phyloP scores from a whole-genome alignment of 2,888 invertebrate species.

The Tyria jacobaeae region DNA sequence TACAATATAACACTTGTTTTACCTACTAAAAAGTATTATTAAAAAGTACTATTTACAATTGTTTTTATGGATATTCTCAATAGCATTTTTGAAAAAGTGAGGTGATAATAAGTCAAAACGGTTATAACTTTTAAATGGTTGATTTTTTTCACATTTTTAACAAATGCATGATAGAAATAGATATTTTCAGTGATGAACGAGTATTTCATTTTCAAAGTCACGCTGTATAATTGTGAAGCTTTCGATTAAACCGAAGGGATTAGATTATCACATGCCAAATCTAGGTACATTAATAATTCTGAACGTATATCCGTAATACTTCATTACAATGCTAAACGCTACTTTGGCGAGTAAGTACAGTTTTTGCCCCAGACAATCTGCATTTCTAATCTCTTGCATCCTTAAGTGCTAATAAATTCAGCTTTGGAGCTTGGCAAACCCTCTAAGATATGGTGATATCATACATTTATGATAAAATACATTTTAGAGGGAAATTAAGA shows the following conservation, averaged over 20 bases:
- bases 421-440: constrained; percentile 40
- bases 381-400: constrained; percentile 61
- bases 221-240: too few species aligned
- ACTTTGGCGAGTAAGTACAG: constrained; percentile 48
- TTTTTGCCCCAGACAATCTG: constrained; percentile 64
- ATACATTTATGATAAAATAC: constrained; percentile 11
- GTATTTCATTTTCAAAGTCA: too few species aligned
- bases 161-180: too few species aligned
- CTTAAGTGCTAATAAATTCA: constrained; percentile 60
- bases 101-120: too few species aligned
- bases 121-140: too few species aligned
- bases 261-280: neutral
- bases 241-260: neutral
- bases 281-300: neutral
- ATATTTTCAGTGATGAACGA: too few species aligned
- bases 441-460: constrained; percentile 16
- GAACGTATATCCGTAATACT: constrained; percentile 23
- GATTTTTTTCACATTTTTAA: too few species aligned
- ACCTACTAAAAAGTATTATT: too few species aligned
- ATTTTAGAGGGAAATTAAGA: neutral
- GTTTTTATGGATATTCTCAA: too few species aligned
- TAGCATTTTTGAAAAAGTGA: too few species aligned
- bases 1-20: too few species aligned
- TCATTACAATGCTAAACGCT: constrained; percentile 67
- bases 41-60: too few species aligned